Conservation (phyloP, 2,113 vertebrate species). For the Sarotherodon lohbergeri region DNA sequence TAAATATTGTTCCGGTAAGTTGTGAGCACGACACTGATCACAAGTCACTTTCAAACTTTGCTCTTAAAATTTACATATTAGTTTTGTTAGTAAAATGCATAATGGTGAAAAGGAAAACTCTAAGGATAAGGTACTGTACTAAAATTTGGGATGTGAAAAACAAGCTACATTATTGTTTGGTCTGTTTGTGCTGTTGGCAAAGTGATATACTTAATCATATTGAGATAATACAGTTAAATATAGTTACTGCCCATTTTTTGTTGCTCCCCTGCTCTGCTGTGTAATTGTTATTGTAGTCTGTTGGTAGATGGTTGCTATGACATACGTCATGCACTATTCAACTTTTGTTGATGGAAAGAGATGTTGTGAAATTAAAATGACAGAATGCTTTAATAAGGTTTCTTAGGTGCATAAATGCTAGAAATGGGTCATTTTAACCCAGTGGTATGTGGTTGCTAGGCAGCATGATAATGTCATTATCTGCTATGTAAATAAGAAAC, state of each 20-base stretch:
- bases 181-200: background rate
- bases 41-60: background rate
- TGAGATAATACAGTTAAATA: background rate
- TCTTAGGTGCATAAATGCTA: background rate
- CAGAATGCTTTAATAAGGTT: background rate
- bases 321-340: background rate
- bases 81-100: background rate
- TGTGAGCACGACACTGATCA: background rate
- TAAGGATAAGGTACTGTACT: background rate
- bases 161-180: background rate
- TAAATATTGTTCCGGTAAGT: constrained; percentile 81
- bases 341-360: background rate
- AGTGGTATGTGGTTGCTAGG: background rate
- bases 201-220: background rate
- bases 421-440: background rate
- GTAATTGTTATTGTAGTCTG: background rate
- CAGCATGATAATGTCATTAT: background rate
- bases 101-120: background rate
- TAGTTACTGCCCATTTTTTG: background rate
- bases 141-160: background rate
- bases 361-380: background rate
- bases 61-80: background rate
- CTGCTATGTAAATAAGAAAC: background rate
- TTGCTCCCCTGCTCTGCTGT: background rate
- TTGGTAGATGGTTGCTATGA: background rate